phyloP scores from a whole-genome alignment of 2,797 vertebrate genomes.

The Glyptemys insculpta region DNA sequence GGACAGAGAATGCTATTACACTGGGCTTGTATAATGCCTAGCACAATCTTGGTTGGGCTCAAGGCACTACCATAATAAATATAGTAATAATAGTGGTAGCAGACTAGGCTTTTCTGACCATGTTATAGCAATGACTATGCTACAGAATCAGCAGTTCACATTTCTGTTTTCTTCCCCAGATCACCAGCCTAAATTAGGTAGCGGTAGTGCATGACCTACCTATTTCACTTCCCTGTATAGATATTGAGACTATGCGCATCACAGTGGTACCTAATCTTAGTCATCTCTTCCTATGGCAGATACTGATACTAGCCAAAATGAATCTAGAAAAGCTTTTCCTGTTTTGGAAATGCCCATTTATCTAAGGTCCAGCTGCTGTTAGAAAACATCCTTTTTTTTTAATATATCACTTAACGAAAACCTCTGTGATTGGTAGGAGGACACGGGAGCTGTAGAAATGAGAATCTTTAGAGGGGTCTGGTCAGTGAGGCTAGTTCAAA shows the following conservation, averaged over 20 bases:
- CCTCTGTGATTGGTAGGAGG: not conserved
- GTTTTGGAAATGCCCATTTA: not conserved
- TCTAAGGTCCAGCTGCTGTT: not conserved
- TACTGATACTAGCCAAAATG: not conserved
- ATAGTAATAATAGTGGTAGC: not conserved
- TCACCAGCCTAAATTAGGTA: not conserved
- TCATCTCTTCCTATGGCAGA: not conserved
- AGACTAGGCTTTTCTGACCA: not conserved
- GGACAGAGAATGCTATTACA: not conserved
- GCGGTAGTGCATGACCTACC: not conserved
- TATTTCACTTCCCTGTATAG: not conserved
- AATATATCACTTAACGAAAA: not conserved
- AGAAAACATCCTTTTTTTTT: too few species aligned
- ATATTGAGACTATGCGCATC: not conserved
- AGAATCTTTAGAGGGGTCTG: rapidly evolving
- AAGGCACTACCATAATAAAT: not conserved
- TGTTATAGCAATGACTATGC: not conserved
- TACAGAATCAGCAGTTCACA: not conserved
- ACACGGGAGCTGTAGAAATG: rapidly evolving
- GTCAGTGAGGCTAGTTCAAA: not conserved
- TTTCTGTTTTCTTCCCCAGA: not conserved
- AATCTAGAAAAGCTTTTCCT: not conserved
- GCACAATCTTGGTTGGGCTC: not conserved
- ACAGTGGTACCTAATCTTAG: not conserved
- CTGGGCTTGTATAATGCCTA: not conserved